Base-by-base conservation (phyloP, 2,888 invertebrate species). In the Chymomyza procnemis region DNA sequence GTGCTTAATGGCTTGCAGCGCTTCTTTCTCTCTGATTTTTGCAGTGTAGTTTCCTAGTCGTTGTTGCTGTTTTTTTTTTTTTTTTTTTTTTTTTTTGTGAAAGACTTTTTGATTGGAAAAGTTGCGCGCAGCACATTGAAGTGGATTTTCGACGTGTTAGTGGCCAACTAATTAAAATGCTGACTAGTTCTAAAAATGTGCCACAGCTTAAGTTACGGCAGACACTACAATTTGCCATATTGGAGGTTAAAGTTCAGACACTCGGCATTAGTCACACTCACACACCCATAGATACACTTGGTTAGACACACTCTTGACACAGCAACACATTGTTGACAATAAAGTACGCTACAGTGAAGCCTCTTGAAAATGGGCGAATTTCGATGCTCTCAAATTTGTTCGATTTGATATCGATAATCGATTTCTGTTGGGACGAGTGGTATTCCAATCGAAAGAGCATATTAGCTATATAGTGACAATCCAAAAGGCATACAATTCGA, bases 31-130 rank as follows among this genome's bases (percentile, higher is more conserved):
- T n/a, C n/a, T n/a, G n/a, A n/a, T n/a, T 41, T 41, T 41, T 41
- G 34, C 6, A 12, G 34, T 12, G 12, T 12, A 41, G 34, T 12
- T 58, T 62, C n/a, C n/a, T 66, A 56, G 21, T 66, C 0, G 62
- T 57, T 63, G 58, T 55, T 63, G 56, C 50, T 63, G 41, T 56
- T 58, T 64, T 30, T 67, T 41, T 58, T 19, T 41, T 57, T 73
- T 60, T n/a, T n/a, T n/a, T 56, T 58, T 64, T 30, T 67, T 41
- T 58, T 19, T 41, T 57, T 73, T 60, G 61, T 61, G 61, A 66
- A 60, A 70, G 74, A 69, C 63, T 75, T 74, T 75, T 69, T 72
- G 75, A 75, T 75, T 75, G 75, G 75, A 70, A 75, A 75, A 75
- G 56, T 56, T 56, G 56, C 19, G 54, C 69, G 59, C 72, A 59